A percentile compares a stretch with the other conserved stretches of the same genome.
Evolutionary conservation across 2,888 invertebrate genomes (phyloP).

Genomic region (Ditylenchus weischeri): DNA sequence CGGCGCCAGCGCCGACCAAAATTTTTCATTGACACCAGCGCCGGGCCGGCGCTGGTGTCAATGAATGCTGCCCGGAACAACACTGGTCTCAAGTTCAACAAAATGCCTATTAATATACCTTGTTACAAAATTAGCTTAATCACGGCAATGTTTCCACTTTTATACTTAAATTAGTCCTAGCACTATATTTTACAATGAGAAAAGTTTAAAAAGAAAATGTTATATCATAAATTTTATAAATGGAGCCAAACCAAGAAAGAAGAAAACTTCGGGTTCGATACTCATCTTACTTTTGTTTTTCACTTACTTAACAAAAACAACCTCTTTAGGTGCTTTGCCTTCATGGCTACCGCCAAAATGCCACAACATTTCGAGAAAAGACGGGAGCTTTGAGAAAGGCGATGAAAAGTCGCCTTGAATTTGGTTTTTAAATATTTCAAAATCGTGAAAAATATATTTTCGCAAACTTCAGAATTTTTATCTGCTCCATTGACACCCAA

Average conservation of each 20-base stretch:
- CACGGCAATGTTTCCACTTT: too few species aligned
- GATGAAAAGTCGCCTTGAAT: conserved; percentile 35
- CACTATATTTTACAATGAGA: too few species aligned
- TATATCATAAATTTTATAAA: neutral
- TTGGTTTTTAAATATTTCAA: conserved; percentile 26
- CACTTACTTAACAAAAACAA: too few species aligned
- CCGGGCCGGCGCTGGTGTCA: too few species aligned
- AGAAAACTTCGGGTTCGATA: neutral
- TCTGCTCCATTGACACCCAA: conserved; percentile 25
- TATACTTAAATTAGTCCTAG: too few species aligned
- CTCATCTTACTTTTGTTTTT: neutral
- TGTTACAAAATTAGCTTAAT: too few species aligned
- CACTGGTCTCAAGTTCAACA: too few species aligned
- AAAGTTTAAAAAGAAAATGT: too few species aligned
- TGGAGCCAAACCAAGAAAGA: neutral
- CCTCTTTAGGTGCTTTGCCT: conserved; percentile 51
- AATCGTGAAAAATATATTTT: neutral
- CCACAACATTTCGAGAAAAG: conserved; percentile 50
- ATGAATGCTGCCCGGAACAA: too few species aligned
- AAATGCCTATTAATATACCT: too few species aligned
- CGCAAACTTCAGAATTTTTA: conserved; percentile 29
- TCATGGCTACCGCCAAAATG: conserved; percentile 57
- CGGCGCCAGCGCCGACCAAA: too few species aligned
- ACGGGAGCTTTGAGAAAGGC: conserved; percentile 50
- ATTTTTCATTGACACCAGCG: too few species aligned